Evolutionary conservation across 2,113 vertebrate species (phyloP), one percentile per base, ranked within the genome.

Genomic region (Litocranius walleri): DNA sequence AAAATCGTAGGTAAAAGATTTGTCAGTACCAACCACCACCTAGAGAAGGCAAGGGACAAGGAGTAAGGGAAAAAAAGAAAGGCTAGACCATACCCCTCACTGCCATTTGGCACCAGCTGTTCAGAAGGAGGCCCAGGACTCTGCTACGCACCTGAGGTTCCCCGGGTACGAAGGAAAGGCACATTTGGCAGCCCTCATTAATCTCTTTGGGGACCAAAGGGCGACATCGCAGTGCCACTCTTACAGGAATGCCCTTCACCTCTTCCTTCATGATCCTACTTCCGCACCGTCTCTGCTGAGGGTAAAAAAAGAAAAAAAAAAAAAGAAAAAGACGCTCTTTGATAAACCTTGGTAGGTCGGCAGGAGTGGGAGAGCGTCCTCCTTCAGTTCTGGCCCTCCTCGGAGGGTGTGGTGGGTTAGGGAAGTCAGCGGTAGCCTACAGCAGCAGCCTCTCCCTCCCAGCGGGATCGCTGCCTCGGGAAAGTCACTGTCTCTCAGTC

Each of bases 1-100:
- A 90, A 99, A 99, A 94, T 99, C 99, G 3, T 99, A 99, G 0
- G 99, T 99, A 98, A 99, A 99, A 0, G 99, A 98, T 82, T 99
- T 99, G 48, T 99, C 99, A 3, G 97, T 99, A 8, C 99, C 99
- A 48, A 99, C 99, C 36, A 99, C 98, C 54, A 99, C 99, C 99
- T 99, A 96, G 21, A n/a, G 97, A 86, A 97, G 77, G 45, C 45
- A 93, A 96, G n/a, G 74, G 64, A 95, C 74, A 88, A 90, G 61
- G 27, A 15, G 33, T 89, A 48, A 88, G 48, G 7, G 27, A 16
- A 67, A 56, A 27, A 52, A 29, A 59, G 23, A 21, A 92, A 52
- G 85, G 82, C 27, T 43, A 94, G 85, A 50, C 92, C 91, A 97
- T 88, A 64, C 96, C 91, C 81, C 94, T 92, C 81, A 21, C 77